Percentiles rank a stretch among this genome's conserved stretches.
phyloP scores from a whole-genome alignment of 2,797 vertebrate species.

The Dipus sagitta region DNA sequence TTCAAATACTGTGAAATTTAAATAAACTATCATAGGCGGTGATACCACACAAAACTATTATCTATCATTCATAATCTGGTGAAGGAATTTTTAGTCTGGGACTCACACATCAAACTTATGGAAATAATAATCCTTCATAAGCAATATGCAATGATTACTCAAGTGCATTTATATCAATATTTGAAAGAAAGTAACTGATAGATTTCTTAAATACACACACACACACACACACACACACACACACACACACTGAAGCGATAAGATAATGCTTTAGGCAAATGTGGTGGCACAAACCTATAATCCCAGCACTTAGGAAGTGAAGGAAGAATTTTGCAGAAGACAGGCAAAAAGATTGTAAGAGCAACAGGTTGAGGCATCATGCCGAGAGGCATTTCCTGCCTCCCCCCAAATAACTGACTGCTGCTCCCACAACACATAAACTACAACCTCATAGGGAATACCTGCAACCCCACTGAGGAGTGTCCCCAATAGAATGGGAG shows the following conservation, averaged over 20 bases:
- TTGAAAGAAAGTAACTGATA: background rate
- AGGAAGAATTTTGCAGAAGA: too few relatives aligned
- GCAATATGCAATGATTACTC: constrained; percentile 19
- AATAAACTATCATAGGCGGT: constrained; percentile 9
- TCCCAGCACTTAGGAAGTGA: too few relatives aligned
- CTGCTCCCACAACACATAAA: too few relatives aligned
- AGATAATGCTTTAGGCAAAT: background rate
- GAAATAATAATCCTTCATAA: background rate
- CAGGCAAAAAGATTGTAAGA: too few relatives aligned
- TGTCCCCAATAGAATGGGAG: too few relatives aligned
- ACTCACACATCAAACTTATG: background rate
- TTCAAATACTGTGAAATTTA: constrained; percentile 34
- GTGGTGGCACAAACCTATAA: too few relatives aligned
- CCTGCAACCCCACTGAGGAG: too few relatives aligned
- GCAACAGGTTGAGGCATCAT: too few relatives aligned
- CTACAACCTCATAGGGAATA: too few relatives aligned
- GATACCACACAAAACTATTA: constrained; percentile 14
- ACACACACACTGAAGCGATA: background rate
- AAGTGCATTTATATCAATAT: constrained; percentile 13
- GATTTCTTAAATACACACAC: background rate
- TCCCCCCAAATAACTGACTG: too few relatives aligned
- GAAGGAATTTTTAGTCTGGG: background rate
- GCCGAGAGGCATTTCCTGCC: too few relatives aligned
- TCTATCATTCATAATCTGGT: constrained; percentile 10
- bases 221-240: background rate